Percentiles rank a stretch among this genome's conserved stretches.
Conservation (phyloP, 2,797 vertebrate species). For the Furcifer pardalis region DNA sequence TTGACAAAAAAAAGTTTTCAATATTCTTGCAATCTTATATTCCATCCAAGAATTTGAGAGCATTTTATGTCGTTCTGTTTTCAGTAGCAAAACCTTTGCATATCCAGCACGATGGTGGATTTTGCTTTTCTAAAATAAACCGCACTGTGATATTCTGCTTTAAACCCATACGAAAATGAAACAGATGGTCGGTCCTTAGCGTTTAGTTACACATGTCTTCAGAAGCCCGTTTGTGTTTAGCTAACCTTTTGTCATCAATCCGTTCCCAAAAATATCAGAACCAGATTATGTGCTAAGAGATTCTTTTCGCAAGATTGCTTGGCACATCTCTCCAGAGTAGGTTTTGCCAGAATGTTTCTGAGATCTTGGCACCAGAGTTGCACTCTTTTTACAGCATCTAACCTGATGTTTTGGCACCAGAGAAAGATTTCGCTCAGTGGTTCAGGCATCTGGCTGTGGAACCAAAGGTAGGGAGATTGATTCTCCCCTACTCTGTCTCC, state of each 20-base stretch:
- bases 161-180: not conserved
- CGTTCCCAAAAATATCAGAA: not conserved
- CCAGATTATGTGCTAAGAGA: not conserved
- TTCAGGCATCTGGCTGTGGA: too few relatives aligned
- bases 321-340: not conserved
- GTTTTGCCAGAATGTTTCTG: not conserved
- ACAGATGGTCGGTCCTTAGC: not conserved
- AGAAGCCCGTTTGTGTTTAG: slow-evolving; percentile 1
- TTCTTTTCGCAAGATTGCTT: not conserved
- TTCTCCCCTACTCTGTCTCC: too few relatives aligned
- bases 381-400: not conserved
- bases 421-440: too few relatives aligned
- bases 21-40: not conserved
- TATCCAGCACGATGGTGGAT: not conserved
- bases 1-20: too few relatives aligned
- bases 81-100: not conserved
- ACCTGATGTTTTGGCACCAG: not conserved
- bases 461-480: too few relatives aligned
- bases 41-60: not conserved
- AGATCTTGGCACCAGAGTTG: not conserved
- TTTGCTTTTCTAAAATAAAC: not conserved
- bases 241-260: slow-evolving; percentile 1
- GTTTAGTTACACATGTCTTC: not conserved
- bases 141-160: not conserved
- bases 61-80: not conserved